phyloP scores from a whole-genome alignment of 1,140 invertebrate species.

The Drosophila kurseongensis region DNA sequence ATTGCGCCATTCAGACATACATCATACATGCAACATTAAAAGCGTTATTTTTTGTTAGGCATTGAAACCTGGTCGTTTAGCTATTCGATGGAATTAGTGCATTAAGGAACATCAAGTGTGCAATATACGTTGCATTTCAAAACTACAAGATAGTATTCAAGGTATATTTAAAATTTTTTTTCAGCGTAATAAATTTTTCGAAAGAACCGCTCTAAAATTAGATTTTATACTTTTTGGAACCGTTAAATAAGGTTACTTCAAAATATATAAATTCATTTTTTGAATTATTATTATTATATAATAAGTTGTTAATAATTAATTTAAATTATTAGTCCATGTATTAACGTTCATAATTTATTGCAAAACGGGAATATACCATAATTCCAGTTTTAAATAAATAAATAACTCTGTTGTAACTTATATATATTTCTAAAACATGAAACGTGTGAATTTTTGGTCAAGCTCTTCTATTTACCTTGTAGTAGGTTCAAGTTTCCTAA shows the following conservation, averaged over 20 bases:
- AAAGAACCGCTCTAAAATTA: too few relatives aligned
- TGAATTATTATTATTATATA: background rate
- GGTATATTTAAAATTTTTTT: too few relatives aligned
- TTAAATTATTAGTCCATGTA: too few relatives aligned
- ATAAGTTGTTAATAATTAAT: too few relatives aligned
- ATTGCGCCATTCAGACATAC: background rate
- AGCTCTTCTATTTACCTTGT: conserved; percentile 81
- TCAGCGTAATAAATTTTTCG: too few relatives aligned
- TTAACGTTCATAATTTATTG: too few relatives aligned
- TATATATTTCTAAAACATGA: conserved; percentile 23
- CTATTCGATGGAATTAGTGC: conserved; percentile 38
- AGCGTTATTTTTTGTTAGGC: conserved; percentile 33
- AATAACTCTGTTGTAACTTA: background rate
- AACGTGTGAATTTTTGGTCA: conserved; percentile 51
- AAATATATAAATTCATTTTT: background rate
- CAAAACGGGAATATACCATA: too few relatives aligned
- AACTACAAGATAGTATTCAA: conserved; percentile 6
- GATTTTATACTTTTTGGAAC: too few relatives aligned
- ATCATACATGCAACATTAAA: conserved; percentile 64
- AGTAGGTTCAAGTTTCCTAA: conserved; percentile 84
- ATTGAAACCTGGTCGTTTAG: conserved; percentile 22
- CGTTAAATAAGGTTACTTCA: too few relatives aligned
- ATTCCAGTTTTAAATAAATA: background rate
- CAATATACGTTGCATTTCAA: conserved; percentile 4
- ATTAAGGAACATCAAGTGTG: conserved; percentile 35